Evolutionary conservation across 2,888 invertebrate species (phyloP).

Genomic region (Drosophila flavopinicola): DNA sequence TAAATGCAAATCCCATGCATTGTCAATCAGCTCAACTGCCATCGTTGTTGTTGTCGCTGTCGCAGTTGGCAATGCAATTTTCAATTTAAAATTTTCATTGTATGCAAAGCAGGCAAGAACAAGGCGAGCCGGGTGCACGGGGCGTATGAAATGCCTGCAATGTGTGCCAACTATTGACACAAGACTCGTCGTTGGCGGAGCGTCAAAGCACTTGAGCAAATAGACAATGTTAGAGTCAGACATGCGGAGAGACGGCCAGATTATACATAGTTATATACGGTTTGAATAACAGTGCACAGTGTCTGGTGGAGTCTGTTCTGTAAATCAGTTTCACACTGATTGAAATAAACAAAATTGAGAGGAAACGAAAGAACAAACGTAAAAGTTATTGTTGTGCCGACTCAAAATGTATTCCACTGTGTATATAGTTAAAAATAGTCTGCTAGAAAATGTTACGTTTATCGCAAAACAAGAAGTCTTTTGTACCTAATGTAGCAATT

Average conservation of each 20-base stretch:
- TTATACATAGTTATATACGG: background rate
- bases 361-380: too few relatives aligned
- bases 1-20: slow-evolving; percentile 73
- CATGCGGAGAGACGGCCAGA: slow-evolving; percentile 13
- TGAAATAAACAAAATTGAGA: background rate
- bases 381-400: too few relatives aligned
- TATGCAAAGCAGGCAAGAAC: slow-evolving; percentile 61
- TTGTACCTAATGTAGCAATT: too few relatives aligned
- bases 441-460: too few relatives aligned
- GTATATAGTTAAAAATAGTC: too few relatives aligned
- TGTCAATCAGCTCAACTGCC: slow-evolving; percentile 55
- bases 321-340: slow-evolving; percentile 24
- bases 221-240: slow-evolving; percentile 55
- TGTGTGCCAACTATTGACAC: slow-evolving; percentile 76
- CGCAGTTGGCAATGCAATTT: slow-evolving; percentile 66
- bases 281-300: slow-evolving; percentile 5
- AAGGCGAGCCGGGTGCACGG: background rate
- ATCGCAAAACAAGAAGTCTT: too few relatives aligned
- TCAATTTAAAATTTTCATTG: slow-evolving; percentile 74
- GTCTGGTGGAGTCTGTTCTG: slow-evolving; percentile 27
- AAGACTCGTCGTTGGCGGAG: slow-evolving; percentile 60
- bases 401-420: too few relatives aligned
- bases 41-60: slow-evolving; percentile 11
- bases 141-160: slow-evolving; percentile 42
- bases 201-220: slow-evolving; percentile 72